Conservation (phyloP, 2,113 vertebrate genomes). For the Thunnus maccoyii region DNA sequence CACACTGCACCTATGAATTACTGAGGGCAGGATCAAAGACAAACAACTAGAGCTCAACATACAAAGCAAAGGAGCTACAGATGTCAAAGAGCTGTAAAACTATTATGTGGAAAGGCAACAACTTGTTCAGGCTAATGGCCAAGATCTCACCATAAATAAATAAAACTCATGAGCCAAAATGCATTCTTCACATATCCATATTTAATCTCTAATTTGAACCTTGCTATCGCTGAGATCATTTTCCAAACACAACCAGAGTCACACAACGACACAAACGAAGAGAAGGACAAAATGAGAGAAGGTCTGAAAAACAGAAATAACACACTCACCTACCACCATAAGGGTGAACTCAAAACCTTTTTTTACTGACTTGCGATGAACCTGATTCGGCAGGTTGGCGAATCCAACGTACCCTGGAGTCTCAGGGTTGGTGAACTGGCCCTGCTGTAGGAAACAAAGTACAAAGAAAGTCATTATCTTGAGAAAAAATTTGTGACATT, state of each 20-base stretch:
- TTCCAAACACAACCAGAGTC: neutral
- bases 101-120: neutral
- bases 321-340: constrained; percentile 97
- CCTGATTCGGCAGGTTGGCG: constrained; percentile 98
- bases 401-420: constrained; percentile 99
- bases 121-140: neutral
- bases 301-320: neutral
- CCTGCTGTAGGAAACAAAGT: constrained; percentile 82
- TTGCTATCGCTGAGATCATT: constrained; percentile 23
- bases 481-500: neutral
- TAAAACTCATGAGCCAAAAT: constrained; percentile 4
- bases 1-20: neutral
- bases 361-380: constrained; percentile 98
- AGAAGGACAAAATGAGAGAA: neutral
- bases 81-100: neutral
- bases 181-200: constrained; percentile 25
- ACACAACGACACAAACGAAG: neutral
- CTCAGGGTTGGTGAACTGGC: constrained; percentile 96
- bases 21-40: neutral
- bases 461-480: neutral
- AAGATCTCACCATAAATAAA: constrained; percentile 10
- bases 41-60: neutral
- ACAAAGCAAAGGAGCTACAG: neutral
- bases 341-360: constrained; percentile 99
- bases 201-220: constrained; percentile 6